phyloP scores from a whole-genome alignment of 2,113 vertebrate species.

The Prionailurus bengalensis region DNA sequence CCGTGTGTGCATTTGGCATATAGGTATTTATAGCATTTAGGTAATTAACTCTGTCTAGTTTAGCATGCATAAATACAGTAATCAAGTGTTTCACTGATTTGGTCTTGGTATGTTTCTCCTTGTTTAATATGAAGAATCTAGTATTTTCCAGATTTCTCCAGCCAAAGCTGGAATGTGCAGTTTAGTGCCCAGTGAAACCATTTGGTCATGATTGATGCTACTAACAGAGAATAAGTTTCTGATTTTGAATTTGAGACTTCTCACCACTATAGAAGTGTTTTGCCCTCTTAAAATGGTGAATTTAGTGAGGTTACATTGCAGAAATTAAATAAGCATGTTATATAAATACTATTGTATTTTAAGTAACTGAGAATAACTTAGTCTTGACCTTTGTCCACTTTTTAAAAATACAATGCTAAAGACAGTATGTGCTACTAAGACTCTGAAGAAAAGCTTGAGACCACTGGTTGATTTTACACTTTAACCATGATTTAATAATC shows the following conservation, averaged over 20 bases:
- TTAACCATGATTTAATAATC: constrained; percentile 20
- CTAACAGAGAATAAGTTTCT: neutral
- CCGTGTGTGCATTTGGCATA: neutral
- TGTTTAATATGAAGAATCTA: constrained; percentile 10
- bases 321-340: constrained; percentile 35
- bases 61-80: neutral
- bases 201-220: neutral
- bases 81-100: neutral
- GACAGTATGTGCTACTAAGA: neutral
- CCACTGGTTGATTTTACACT: constrained; percentile 35
- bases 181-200: constrained; percentile 26
- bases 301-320: neutral
- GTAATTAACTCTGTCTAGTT: neutral
- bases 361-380: neutral
- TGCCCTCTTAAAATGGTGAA: neutral
- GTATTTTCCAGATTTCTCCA: constrained; percentile 29
- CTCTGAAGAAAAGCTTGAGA: constrained; percentile 20
- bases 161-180: constrained; percentile 11
- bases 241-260: neutral
- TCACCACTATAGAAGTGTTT: neutral
- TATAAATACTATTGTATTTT: constrained; percentile 51
- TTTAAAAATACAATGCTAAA: neutral
- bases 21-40: neutral
- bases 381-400: neutral
- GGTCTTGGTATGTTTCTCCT: neutral